Percentiles rank a stretch among this genome's conserved stretches.
These are phyloP conservation scores for Etheostoma nigrum DNA, from an alignment of 2,797 vertebrate species.

Conservation along the genomic window DNA sequence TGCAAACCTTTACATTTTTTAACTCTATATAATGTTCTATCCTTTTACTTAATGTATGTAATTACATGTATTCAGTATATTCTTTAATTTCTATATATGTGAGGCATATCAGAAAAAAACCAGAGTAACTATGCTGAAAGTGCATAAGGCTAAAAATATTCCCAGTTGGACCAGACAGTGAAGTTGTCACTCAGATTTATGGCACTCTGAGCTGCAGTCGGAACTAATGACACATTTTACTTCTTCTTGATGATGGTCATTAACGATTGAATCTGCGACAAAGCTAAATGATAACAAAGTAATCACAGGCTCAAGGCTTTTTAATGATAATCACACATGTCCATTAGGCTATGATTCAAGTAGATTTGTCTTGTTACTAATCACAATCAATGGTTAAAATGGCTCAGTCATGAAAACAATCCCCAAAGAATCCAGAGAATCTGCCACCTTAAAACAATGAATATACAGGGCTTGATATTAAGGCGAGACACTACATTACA, in stretches of 20 bases:
- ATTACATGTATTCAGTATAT: neutral
- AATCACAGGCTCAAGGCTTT: too few relatives aligned
- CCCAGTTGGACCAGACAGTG: neutral
- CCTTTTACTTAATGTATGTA: neutral
- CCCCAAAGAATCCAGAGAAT: neutral
- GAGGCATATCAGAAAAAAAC: neutral
- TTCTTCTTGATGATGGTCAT: neutral
- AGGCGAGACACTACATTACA: neutral
- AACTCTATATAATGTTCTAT: neutral
- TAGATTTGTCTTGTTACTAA: neutral
- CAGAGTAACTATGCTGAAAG: neutral
- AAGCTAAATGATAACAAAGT: neutral
- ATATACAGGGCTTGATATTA: neutral
- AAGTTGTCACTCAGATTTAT: neutral
- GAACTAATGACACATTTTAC: neutral
- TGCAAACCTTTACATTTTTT: neutral
- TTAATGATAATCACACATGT: neutral
- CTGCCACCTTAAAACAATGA: slow-evolving; percentile 22
- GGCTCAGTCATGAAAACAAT: neutral
- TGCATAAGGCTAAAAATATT: neutral
- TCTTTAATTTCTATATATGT: neutral
- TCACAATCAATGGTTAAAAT: neutral
- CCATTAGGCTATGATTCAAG: neutral
- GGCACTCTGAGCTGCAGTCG: neutral
- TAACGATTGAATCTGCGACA: neutral